A percentile compares a stretch with the other conserved stretches of the same genome.
Conservation (phyloP, 2,113 vertebrate genomes). For the Marcusenius ussheri region DNA sequence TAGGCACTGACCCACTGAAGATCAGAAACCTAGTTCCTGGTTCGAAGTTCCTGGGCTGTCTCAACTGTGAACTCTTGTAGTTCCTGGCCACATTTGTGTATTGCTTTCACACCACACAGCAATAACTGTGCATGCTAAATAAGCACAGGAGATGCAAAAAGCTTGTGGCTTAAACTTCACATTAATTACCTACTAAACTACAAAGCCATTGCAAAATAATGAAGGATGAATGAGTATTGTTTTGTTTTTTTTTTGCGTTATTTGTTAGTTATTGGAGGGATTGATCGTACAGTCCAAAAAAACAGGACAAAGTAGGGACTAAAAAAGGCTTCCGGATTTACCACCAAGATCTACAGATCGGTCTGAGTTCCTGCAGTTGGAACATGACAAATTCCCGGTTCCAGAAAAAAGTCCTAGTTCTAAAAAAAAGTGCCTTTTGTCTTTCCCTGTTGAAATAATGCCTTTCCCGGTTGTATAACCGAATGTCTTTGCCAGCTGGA, state of each 20-base stretch:
- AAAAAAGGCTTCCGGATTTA: neutral
- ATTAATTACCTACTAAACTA: neutral
- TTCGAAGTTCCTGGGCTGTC: neutral
- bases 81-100: neutral
- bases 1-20: neutral
- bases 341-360: neutral
- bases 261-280: neutral
- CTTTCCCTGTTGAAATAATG: neutral
- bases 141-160: neutral
- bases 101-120: neutral
- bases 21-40: neutral
- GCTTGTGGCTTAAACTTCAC: neutral
- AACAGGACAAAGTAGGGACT: neutral
- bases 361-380: neutral
- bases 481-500: neutral
- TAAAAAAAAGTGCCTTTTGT: neutral
- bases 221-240: neutral
- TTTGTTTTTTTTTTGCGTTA: neutral
- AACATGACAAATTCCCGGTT: neutral
- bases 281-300: neutral
- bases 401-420: neutral
- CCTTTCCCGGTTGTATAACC: neutral
- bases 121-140: neutral
- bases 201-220: neutral
- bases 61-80: neutral